Base-by-base conservation (phyloP, 2,888 invertebrate species). In the Himalopsyche tibetana region DNA sequence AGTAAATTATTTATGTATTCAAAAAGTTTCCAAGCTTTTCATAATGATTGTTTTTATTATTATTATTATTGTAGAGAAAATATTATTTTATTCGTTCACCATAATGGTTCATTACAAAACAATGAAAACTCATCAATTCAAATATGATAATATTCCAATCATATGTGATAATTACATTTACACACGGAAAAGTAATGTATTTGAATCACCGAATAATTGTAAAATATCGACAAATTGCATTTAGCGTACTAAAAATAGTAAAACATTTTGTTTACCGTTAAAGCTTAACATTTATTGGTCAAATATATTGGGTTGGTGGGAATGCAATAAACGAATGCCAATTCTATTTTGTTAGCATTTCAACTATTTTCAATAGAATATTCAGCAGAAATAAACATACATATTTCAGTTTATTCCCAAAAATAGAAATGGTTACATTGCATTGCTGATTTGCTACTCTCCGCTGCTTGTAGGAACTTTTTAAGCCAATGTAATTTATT, bases 371-470 rank as follows among this genome's bases (percentile, higher is more conserved):
- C 63, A 63, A 63, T 63, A 19, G 63, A 63, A 63, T 63, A 63
- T 63, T 63, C 63, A 63, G 63, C 28, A 63, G 63, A 63, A n/a
- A 63, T 63, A 63, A 63, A 63, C 63, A 63, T 63, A 63, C n/a
- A 63, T 28, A 28, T 28, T 63, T 63, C 63, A 63, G 19, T 63
- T 6, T 28, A 63, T 19, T 63, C 8, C 63, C 63, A 63, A 63
- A 63, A 19, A 63, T 63, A 63, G 63, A 63, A 63, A 63, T 19
- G 28, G 8, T 19, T 63, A 19, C 19, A 63, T 63, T 63, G 63
- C 19, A 63, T 63, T 63, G 63, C 28, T 63, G 19, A 63, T 63
- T 51, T 51, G 51, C 51, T 5, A 15, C 4, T 1, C 51, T 51
- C 51, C 15, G 51, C 8, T 51, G 51, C 51, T 51, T 51, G 51